Base-by-base conservation (phyloP, 1,140 invertebrate species). In the Drosophila littoralis region DNA sequence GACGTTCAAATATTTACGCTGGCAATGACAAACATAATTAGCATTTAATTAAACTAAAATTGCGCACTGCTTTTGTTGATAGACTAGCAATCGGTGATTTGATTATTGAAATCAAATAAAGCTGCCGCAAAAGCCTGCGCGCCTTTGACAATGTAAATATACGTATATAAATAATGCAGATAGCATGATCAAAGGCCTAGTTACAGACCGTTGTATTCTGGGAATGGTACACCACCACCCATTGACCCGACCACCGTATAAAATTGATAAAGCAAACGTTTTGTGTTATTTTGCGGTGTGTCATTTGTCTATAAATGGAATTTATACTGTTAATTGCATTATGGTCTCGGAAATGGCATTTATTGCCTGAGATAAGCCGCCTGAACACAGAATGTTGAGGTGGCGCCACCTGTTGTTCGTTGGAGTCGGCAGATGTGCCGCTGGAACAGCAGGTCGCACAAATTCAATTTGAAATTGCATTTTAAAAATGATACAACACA, bases 1-100 rank as follows among this genome's bases (percentile, higher is more conserved):
- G 12, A 58, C 65, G 42, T 55, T 65, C 76, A 88, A 86, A 86
- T 86, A 86, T 86, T 86, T 77, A 65, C 79, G 52, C 61, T 51
- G 66, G 46, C 68, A 69, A 70, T 68, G 64, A 73, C 79, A 89
- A 89, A 89, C 81, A 89, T 89, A 89, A 89, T 89, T 89, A 89
- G 85, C 80, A 89, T 89, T 89, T 89, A 89, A 89, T 89, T 89
- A 89, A 84, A 89, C 84, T 84, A 90, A 81, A 89, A 89, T 81
- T 57, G 84, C 80, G 77, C 70, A 63, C 58, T 40, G 67, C 46
- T 46, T 63, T 65, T 59, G 43, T 69, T 63, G 55, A 86, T 85
- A 85, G 63, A 85, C 82, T 78, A 81, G 77, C 81, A 78, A 83
- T 88, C 77, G 75, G 52, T 82, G 83, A 88, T 83, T 88, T 88